Evolutionary conservation across 2,797 vertebrate species (phyloP).

Genomic region (Onychomys arenicola): DNA sequence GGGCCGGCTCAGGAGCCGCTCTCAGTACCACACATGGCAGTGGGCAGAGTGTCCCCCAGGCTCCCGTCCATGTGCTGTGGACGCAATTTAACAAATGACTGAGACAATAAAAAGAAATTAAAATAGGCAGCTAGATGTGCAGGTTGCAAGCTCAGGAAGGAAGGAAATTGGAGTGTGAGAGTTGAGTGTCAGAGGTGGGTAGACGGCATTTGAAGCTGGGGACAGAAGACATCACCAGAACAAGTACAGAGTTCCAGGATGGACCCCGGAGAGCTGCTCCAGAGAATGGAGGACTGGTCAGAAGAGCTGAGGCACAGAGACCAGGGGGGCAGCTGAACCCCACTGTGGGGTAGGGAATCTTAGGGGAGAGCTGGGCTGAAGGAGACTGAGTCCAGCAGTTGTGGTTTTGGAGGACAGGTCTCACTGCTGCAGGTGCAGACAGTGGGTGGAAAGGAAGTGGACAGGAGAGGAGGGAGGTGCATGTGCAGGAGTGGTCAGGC

Average conservation of each 20-base stretch:
- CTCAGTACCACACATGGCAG: not conserved
- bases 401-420: not conserved
- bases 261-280: not conserved
- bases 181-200: fast-evolving
- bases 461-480: not conserved
- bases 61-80: not conserved
- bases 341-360: not conserved
- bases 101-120: not conserved
- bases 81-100: not conserved
- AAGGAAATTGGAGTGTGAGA: not conserved
- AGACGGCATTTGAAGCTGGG: not conserved
- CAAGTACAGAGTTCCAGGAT: not conserved
- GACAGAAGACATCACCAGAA: fast-evolving
- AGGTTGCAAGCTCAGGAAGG: not conserved
- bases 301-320: not conserved
- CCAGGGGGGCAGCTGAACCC: not conserved
- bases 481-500: too few relatives aligned
- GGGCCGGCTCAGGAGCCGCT: not conserved
- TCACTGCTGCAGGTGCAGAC: not conserved
- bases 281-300: fast-evolving
- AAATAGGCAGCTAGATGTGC: not conserved
- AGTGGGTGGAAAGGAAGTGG: too few relatives aligned
- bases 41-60: not conserved
- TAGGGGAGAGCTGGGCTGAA: not conserved
- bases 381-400: not conserved